Evolutionary conservation across 2,797 vertebrate genomes (phyloP), one percentile per base, ranked within the genome.

Genomic region (Rhinogobio ventralis): DNA sequence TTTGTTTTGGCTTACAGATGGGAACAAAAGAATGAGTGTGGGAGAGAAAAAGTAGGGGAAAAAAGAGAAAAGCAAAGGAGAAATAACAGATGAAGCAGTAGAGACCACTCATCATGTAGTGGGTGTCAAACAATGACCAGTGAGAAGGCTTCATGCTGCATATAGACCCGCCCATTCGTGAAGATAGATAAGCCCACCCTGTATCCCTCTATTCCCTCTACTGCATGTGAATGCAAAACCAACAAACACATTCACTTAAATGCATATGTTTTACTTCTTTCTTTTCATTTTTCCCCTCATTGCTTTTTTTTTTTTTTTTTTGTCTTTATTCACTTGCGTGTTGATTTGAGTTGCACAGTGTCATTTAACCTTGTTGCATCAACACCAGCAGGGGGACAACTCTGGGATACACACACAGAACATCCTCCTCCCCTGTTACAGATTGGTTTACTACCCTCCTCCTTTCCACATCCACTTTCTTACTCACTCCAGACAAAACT

Each of bases 301-400:
- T 0, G 0, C 17, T 15, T n/a, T 7, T 62, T 33, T 17, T 6
- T 49, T 49, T n/a, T 46, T n/a, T 5, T 51, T 51, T n/a, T 49
- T 7, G 19, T 33, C n/a, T 69, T 51, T 66, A 67, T 55, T 51
- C 9, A 60, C 45, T 82, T 49, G 25, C 25, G 2, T 64, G 57
- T 30, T 4, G 30, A 10, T 51, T 55, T 42, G 13, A 36, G 55
- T 33, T 28, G 5, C 33, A 67, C 30, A 10, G 45, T 51, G 19
- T 60, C 25, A 53, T 19, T 42, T 71, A 49, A 33, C 33, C 67
- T 83, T 69, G 78, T 60, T 42, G 33, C 46, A 36, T 57, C 28
- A 83, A 36, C 14, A 80, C 85, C 86, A 88, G 73, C 81, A 87
- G 88, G 71, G 82, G 86, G 85, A 83, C 25, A 36, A 79, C 28